These are phyloP conservation scores for Brachypteracias leptosomus DNA, from an alignment of 2,113 vertebrate genomes.

Conservation along the genomic window DNA sequence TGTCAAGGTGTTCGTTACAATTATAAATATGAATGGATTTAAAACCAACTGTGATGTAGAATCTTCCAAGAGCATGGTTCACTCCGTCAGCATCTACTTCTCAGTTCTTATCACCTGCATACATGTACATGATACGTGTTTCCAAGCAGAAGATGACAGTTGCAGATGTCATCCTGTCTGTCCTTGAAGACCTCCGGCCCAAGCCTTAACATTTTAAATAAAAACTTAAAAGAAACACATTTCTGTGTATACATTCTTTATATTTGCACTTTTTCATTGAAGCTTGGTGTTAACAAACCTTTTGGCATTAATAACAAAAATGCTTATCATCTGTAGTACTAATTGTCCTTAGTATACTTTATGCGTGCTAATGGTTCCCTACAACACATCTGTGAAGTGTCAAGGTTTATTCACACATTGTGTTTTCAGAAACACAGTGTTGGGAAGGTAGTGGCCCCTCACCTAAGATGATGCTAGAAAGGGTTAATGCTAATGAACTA, in stretches of 20 bases:
- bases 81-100: background rate
- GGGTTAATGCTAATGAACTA: background rate
- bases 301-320: background rate
- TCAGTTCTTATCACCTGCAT: background rate
- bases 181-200: background rate
- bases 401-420: background rate
- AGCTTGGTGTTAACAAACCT: background rate
- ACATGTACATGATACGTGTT: accelerated
- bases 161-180: background rate
- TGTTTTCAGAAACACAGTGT: background rate
- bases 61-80: background rate
- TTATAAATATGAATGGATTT: conserved; percentile 10
- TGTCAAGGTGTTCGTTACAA: background rate
- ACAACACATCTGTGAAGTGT: background rate
- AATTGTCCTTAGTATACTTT: background rate
- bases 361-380: background rate
- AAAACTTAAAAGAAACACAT: background rate
- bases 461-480: background rate
- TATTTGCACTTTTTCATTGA: background rate
- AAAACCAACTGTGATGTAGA: background rate
- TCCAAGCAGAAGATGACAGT: background rate
- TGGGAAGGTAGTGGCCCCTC: background rate
- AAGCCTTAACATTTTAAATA: background rate
- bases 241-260: background rate
- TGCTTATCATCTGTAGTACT: background rate